These are phyloP conservation scores for Heliconius ethilla DNA, from an alignment of 2,888 invertebrate genomes.

Conservation along the genomic window DNA sequence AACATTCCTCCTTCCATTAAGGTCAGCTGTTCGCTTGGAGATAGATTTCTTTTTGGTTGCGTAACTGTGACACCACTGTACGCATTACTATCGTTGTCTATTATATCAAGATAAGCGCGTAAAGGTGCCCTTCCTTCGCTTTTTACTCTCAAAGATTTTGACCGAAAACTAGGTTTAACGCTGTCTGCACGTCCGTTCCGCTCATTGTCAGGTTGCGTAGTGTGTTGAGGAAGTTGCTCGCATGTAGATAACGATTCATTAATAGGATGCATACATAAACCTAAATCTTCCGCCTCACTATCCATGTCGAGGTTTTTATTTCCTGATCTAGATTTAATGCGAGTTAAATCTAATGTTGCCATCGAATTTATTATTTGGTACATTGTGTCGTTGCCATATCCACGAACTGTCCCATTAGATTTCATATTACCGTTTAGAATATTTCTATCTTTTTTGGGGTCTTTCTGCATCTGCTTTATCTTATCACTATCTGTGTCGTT, in stretches of 20 bases:
- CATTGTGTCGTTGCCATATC: slow-evolving; percentile 62
- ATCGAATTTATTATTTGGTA: slow-evolving; percentile 76
- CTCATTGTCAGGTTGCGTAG: slow-evolving; percentile 65
- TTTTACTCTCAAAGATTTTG: slow-evolving; percentile 79
- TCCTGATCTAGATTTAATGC: slow-evolving; percentile 68
- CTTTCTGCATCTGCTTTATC: slow-evolving; percentile 69
- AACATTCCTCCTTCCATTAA: slow-evolving; percentile 78
- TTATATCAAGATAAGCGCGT: slow-evolving; percentile 68
- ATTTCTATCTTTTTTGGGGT: slow-evolving; percentile 62
- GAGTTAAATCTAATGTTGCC: slow-evolving; percentile 73
- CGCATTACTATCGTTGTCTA: slow-evolving; percentile 59
- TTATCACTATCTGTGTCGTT: slow-evolving; percentile 78
- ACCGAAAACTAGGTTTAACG: slow-evolving; percentile 76
- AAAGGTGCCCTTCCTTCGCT: slow-evolving; percentile 77
- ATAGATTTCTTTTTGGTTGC: slow-evolving; percentile 79
- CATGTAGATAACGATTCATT: slow-evolving; percentile 74
- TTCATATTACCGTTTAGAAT: slow-evolving; percentile 47
- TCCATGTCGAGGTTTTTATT: slow-evolving; percentile 65
- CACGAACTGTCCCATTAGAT: slow-evolving; percentile 47
- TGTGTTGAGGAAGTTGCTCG: slow-evolving; percentile 74
- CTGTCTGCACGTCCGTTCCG: slow-evolving; percentile 73
- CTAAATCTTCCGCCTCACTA: slow-evolving; percentile 75
- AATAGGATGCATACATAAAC: slow-evolving; percentile 75
- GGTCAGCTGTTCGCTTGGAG: slow-evolving; percentile 78
- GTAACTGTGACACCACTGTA: slow-evolving; percentile 77